Evolutionary conservation across 2,797 vertebrate genomes (phyloP).

Genomic region (Clarias fuscus): DNA sequence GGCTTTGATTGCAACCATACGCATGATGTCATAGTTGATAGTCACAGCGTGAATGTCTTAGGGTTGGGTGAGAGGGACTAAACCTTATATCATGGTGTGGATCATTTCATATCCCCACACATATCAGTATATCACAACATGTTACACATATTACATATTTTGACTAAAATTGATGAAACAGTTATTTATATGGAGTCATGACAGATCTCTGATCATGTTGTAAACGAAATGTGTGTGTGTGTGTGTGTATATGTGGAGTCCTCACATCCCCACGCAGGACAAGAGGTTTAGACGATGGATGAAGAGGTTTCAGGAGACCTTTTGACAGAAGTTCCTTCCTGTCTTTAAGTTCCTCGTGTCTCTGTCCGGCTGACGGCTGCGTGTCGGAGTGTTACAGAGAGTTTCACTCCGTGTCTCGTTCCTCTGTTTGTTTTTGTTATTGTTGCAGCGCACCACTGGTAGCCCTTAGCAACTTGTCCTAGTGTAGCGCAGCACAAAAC

Average conservation of each 20-base stretch:
- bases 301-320: background rate
- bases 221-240: background rate
- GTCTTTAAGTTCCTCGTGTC: background rate
- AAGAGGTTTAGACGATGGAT: no score
- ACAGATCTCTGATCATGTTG: background rate
- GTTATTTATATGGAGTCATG: background rate
- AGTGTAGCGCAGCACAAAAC: no score
- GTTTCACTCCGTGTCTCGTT: background rate
- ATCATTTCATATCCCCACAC: background rate
- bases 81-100: background rate
- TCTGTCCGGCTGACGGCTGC: no score
- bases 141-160: background rate
- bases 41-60: background rate
- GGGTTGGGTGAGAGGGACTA: background rate
- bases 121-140: background rate
- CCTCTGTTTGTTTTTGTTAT: background rate
- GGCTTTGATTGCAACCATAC: constrained; percentile 18
- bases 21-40: constrained; percentile 6
- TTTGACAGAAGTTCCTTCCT: background rate
- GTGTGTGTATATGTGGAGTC: no score
- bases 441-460: background rate
- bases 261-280: no score
- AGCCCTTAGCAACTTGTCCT: background rate
- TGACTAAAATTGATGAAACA: background rate
- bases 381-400: background rate